Percentiles rank a stretch among this genome's conserved stretches.
phyloP scores from a whole-genome alignment of 1,140 invertebrate species.

The Zophobas morio region DNA sequence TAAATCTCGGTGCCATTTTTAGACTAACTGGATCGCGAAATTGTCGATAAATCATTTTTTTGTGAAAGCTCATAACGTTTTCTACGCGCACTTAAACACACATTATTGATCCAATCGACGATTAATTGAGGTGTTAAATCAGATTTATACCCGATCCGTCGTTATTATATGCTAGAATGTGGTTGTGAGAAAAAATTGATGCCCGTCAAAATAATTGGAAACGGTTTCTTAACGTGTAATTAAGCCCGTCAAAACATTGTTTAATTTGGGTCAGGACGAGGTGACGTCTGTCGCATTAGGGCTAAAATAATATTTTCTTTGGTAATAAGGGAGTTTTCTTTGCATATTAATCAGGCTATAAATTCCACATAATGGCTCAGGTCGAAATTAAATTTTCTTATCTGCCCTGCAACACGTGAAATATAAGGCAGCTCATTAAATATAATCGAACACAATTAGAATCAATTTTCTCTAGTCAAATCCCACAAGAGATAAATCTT shows the following conservation, averaged over 20 bases:
- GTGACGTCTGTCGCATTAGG: slow-evolving; percentile 35
- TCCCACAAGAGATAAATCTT: slow-evolving; percentile 47
- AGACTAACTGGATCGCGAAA: slow-evolving; percentile 38
- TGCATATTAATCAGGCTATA: slow-evolving; percentile 45
- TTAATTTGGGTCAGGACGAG: slow-evolving; percentile 33
- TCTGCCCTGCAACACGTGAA: slow-evolving; percentile 29
- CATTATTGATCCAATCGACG: slow-evolving; percentile 33
- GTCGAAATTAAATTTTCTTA: slow-evolving; percentile 40
- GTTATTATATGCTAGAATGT: slow-evolving; percentile 39
- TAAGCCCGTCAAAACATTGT: slow-evolving; percentile 40
- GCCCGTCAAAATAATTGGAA: slow-evolving; percentile 42
- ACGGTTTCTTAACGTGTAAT: slow-evolving; percentile 41
- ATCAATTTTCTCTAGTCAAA: slow-evolving; percentile 50
- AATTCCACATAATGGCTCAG: slow-evolving; percentile 30
- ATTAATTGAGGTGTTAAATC: slow-evolving; percentile 43
- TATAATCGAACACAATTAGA: slow-evolving; percentile 50
- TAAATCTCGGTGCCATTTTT: slow-evolving; percentile 22
- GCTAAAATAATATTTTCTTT: slow-evolving; percentile 33
- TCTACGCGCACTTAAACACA: slow-evolving; percentile 33
- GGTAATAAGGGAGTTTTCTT: slow-evolving; percentile 34
- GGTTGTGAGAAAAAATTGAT: slow-evolving; percentile 35
- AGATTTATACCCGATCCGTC: slow-evolving; percentile 29
- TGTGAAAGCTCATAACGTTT: slow-evolving; percentile 41
- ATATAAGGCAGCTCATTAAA: slow-evolving; percentile 42
- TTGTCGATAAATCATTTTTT: slow-evolving; percentile 39